These are phyloP conservation scores for Rhabdomys dilectus DNA, from an alignment of 2,113 vertebrate species.

Conservation along the genomic window DNA sequence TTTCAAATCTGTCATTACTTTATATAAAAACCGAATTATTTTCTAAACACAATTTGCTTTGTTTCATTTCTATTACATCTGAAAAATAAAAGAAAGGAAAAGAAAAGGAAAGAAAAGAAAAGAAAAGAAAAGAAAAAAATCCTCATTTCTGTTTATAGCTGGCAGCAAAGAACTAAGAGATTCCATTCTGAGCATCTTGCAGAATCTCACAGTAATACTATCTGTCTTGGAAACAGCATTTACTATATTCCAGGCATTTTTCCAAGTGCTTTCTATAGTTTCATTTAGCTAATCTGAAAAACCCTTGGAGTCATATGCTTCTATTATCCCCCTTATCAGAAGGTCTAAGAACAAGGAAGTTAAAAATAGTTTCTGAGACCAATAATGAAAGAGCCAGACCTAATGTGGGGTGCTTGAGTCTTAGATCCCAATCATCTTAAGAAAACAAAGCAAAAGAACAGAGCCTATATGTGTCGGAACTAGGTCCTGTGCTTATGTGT, in stretches of 20 bases:
- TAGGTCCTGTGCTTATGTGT: not conserved
- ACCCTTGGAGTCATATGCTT: not conserved
- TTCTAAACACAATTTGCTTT: conserved; percentile 16
- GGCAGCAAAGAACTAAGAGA: not conserved
- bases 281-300: not conserved
- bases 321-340: not conserved
- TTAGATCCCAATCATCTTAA: not conserved
- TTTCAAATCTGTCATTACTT: not conserved
- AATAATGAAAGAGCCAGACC: not conserved
- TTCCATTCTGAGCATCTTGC: not conserved
- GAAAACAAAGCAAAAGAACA: not conserved
- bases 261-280: not conserved
- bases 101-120: conserved; percentile 24
- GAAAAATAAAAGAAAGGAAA: conserved; percentile 7
- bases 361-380: not conserved
- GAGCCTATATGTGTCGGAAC: not conserved
- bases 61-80: not conserved
- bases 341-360: not conserved
- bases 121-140: not conserved
- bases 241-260: not conserved
- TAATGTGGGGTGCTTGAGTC: not conserved
- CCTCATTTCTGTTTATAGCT: not conserved
- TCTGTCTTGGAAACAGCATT: not conserved
- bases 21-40: not conserved
- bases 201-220: not conserved